Base-by-base conservation (phyloP, 2,797 vertebrate genomes). In the Esox lucius region DNA sequence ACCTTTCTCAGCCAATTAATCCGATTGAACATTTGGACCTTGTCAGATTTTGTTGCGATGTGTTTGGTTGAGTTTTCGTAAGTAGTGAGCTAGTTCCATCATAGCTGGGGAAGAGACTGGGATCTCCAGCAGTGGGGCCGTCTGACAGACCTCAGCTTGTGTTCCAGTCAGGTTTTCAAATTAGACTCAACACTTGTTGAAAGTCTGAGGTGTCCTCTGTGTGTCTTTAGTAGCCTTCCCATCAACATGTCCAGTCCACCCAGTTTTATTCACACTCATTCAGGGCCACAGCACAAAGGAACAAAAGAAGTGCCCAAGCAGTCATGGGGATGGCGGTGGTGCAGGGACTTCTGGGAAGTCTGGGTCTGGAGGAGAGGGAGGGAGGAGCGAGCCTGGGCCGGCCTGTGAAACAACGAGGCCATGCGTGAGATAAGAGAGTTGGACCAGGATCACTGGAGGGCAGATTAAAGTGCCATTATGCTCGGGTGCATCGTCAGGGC, bases 381-480 rank as follows among this genome's bases (percentile, higher is more conserved):
- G 75, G 6, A 46, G 35, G 72, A 70, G 72, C 72, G 80, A 75
- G 77, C 48, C 68, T 90, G 80, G 77, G 77, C 70, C 72, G 80
- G 78, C 48, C 68, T 90, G 81, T 91, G 83, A 91, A 90, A 91
- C 80, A 78, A 87, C 80, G 80, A 88, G 79, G 78, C 86, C 87
- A 85, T 86, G 88, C 87, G 84, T 86, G 81, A 91, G 89, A 78
- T 62, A 78, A 85, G 42, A 8, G 39, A 70, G 66, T 91, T 91
- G 90, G 88, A 89, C 72, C 33, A 46, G 80, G 87, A 91, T 90
- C 90, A 22, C 72, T 51, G 84, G 82, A 73, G 74, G 70, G 80
- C 75, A 89, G 88, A 90, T 92, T 86, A 91, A 86, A 85, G 76
- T 82, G 76, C 83, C 76, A 83, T 87, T 85, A 90, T 88, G 88